Evolutionary conservation across 2,797 vertebrate species (phyloP).

Genomic region (Chanos chanos): DNA sequence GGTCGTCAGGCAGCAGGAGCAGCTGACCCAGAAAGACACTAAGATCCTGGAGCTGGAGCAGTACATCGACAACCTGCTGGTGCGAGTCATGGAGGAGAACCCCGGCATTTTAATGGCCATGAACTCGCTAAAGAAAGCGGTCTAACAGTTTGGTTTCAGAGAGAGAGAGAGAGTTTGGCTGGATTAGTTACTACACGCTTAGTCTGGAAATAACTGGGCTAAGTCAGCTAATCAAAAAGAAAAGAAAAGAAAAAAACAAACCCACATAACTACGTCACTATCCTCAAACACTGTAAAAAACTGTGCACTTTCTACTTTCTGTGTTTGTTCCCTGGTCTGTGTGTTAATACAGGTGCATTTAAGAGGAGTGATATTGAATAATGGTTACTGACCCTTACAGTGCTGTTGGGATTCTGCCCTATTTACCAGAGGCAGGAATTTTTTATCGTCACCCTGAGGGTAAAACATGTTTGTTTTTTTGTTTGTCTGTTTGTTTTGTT

Average conservation of each 20-base stretch:
- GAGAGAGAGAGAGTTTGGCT: background rate
- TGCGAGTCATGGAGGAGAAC: conserved; percentile 89
- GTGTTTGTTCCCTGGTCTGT: background rate
- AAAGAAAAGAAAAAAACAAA: no score
- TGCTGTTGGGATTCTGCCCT: no score
- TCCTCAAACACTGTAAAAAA: background rate
- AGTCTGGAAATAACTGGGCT: no score
- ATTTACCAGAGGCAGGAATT: no score
- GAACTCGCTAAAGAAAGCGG: conserved; percentile 44
- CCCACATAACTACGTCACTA: background rate
- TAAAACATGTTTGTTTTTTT: no score
- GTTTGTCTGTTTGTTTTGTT: no score
- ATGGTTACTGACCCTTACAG: no score
- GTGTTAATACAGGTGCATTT: no score
- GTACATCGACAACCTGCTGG: conserved; percentile 91
- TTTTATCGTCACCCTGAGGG: no score
- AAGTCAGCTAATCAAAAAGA: no score
- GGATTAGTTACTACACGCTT: no score
- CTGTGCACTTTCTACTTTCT: background rate
- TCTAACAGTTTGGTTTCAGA: conserved; percentile 10
- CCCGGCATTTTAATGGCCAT: conserved; percentile 85
- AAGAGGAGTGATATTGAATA: no score
- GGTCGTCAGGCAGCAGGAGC: conserved; percentile 82
- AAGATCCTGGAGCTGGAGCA: conserved; percentile 86
- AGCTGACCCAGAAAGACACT: conserved; percentile 73